These are phyloP conservation scores for Hybognathus amarus DNA, from an alignment of 2,797 vertebrate genomes.

Conservation along the genomic window DNA sequence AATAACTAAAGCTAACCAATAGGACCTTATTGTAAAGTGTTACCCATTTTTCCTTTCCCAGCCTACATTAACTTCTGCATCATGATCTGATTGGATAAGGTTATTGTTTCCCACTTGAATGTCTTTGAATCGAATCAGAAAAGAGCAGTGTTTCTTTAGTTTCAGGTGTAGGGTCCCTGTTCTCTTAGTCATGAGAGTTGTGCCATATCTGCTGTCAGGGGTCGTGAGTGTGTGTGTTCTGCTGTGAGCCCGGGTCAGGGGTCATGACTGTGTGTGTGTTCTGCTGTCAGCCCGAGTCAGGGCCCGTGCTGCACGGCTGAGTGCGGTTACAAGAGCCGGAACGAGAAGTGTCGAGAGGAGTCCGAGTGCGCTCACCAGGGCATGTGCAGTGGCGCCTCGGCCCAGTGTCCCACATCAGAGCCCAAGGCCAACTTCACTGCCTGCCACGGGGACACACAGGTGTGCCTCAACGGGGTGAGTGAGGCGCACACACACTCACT, in stretches of 20 bases:
- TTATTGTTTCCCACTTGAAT: not conserved
- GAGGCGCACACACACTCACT: not conserved
- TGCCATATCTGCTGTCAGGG: too few relatives aligned
- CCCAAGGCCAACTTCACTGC: constrained; percentile 94
- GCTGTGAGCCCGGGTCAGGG: constrained; percentile 75
- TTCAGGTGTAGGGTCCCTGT: not conserved
- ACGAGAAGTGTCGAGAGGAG: constrained; percentile 93
- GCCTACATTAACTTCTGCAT: not conserved
- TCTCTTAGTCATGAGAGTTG: too few relatives aligned
- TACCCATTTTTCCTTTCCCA: too few relatives aligned
- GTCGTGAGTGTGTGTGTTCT: not conserved
- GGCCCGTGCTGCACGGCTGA: constrained; percentile 90
- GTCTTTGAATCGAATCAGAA: not conserved
- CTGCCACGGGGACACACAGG: constrained; percentile 96
- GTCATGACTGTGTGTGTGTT: not conserved
- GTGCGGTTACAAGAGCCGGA: constrained; percentile 82
- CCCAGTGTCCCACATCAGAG: constrained; percentile 90
- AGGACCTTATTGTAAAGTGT: too few relatives aligned
- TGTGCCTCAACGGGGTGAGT: constrained; percentile 95
- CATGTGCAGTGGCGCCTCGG: constrained; percentile 85
- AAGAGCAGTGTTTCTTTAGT: not conserved
- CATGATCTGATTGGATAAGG: not conserved
- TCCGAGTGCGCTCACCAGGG: constrained; percentile 95
- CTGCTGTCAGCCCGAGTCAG: constrained; percentile 87
- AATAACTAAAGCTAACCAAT: too few relatives aligned